Percentiles rank a stretch among this genome's conserved stretches.
These are phyloP conservation scores for Zaprionus africanus DNA, from an alignment of 1,140 invertebrate species.

Conservation along the genomic window DNA sequence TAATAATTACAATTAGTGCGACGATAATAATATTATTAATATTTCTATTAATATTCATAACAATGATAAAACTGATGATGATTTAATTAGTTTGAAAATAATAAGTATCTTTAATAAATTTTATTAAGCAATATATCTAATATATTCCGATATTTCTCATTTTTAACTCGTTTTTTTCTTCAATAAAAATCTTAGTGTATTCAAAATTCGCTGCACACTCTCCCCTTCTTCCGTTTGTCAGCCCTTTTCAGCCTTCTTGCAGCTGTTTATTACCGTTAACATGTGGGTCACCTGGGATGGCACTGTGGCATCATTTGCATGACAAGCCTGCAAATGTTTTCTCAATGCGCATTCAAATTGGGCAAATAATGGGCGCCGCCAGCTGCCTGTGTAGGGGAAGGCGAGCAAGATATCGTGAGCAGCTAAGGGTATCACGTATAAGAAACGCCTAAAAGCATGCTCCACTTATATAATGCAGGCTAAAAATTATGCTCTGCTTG, in stretches of 20 bases:
- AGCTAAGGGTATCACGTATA: conserved; percentile 8
- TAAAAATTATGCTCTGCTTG: conserved; percentile 39
- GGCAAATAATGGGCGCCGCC: conserved; percentile 50
- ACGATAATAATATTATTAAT: too few relatives aligned
- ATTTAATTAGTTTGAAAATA: too few relatives aligned
- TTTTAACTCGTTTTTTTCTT: background rate
- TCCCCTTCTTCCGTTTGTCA: background rate
- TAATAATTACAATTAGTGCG: too few relatives aligned
- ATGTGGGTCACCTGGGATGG: conserved; percentile 73
- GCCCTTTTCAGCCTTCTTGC: conserved; percentile 10
- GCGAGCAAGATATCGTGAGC: background rate
- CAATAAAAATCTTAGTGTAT: conserved; percentile 9
- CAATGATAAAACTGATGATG: too few relatives aligned
- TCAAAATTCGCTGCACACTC: background rate
- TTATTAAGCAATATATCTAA: too few relatives aligned
- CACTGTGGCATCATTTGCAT: conserved; percentile 64
- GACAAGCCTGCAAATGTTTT: conserved; percentile 60
- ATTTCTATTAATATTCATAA: too few relatives aligned
- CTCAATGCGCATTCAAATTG: conserved; percentile 63
- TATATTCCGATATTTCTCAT: too few relatives aligned
- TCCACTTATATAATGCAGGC: conserved; percentile 55
- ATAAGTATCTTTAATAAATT: too few relatives aligned
- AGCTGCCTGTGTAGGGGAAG: too few relatives aligned
- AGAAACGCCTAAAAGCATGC: conserved; percentile 52
- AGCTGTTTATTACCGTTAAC: conserved; percentile 69